These are phyloP conservation scores for Arnoldichthys spilopterus DNA, from an alignment of 2,797 vertebrate species.

Conservation along the genomic window DNA sequence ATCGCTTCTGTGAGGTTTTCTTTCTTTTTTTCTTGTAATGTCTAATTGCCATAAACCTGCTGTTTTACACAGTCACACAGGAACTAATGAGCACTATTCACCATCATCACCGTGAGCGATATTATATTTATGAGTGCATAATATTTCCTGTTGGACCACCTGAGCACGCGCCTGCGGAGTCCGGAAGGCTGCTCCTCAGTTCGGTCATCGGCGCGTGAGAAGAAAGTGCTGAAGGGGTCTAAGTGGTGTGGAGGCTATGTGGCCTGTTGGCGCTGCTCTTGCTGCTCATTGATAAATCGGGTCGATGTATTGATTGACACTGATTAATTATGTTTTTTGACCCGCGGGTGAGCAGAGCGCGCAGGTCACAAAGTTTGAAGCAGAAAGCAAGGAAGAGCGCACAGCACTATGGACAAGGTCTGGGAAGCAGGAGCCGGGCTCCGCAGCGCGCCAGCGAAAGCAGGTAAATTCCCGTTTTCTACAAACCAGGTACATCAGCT, in stretches of 20 bases:
- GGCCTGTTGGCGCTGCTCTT: slow-evolving; percentile 66
- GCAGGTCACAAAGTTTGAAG: slow-evolving; percentile 78
- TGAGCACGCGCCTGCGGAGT: neutral
- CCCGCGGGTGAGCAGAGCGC: slow-evolving; percentile 58
- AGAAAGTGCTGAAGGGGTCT: neutral
- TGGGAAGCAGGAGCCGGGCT: neutral
- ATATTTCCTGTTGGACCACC: too few species aligned
- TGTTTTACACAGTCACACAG: too few species aligned
- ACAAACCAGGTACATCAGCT: too few species aligned
- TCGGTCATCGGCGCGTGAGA: too few species aligned
- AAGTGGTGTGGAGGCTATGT: slow-evolving; percentile 16
- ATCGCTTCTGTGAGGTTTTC: too few species aligned
- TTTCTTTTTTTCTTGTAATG: too few species aligned
- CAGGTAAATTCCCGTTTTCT: slow-evolving; percentile 11
- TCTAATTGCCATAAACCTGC: too few species aligned
- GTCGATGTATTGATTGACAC: slow-evolving; percentile 85
- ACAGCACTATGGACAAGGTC: slow-evolving; percentile 25
- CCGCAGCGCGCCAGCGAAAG: neutral
- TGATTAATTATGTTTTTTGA: slow-evolving; percentile 81
- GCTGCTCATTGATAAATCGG: slow-evolving; percentile 81
- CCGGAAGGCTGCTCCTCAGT: neutral
- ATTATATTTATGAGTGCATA: neutral
- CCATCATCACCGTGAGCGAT: too few species aligned
- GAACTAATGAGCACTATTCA: too few species aligned
- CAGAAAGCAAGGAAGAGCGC: slow-evolving; percentile 39